Percentiles rank a stretch among this genome's conserved stretches.
Evolutionary conservation across 23 tunicate genomes (phyloP).

Genomic region (Ascidia mentula): DNA sequence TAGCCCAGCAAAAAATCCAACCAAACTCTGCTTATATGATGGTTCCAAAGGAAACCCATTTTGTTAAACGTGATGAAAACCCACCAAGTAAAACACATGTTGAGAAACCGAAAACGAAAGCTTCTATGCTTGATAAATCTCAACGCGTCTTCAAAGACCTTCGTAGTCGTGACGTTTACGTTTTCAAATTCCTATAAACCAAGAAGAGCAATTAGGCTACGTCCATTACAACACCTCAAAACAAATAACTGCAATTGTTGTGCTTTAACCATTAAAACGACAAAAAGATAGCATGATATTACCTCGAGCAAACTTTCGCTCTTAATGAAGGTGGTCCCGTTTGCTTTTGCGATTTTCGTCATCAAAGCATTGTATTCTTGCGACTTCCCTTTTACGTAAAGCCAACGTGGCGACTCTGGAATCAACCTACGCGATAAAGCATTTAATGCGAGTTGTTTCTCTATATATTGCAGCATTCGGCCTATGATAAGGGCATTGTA

Average conservation of each 20-base stretch:
- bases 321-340: slow-evolving; percentile 14
- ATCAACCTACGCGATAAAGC: too few relatives aligned
- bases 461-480: too few relatives aligned
- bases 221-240: too few relatives aligned
- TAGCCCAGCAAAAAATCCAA: too few relatives aligned
- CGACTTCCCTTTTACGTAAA: slow-evolving; percentile 14
- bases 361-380: slow-evolving; percentile 24
- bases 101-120: slow-evolving; percentile 15
- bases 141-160: neutral
- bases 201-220: too few relatives aligned
- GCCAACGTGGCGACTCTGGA: slow-evolving; percentile 63
- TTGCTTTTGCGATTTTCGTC: slow-evolving; percentile 41
- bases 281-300: neutral
- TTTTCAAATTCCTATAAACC: too few relatives aligned
- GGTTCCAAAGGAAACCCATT: too few relatives aligned
- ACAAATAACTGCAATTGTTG: too few relatives aligned
- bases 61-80: too few relatives aligned
- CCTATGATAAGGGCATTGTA: too few relatives aligned
- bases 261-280: neutral
- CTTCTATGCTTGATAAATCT: neutral
- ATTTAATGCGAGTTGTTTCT: too few relatives aligned
- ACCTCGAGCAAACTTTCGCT: neutral
- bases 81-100: slow-evolving; percentile 13
- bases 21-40: too few relatives aligned
- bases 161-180: neutral